Percentiles rank a stretch among this genome's conserved stretches.
Conservation (phyloP, 2,888 invertebrate species). For the Drosophila birchii region DNA sequence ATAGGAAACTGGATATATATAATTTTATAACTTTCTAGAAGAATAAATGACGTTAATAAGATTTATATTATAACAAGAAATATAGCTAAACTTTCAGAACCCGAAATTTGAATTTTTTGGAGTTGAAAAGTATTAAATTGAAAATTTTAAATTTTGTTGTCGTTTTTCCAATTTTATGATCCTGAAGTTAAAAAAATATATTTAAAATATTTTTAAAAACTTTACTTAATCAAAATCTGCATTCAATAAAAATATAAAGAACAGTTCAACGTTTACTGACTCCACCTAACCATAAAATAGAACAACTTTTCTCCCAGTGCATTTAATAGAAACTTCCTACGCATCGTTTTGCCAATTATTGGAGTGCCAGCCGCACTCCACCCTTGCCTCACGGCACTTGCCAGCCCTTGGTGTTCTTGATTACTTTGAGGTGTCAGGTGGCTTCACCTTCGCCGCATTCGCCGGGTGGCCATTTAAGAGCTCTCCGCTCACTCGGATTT, state of each 20-base stretch:
- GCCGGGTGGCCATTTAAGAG: constrained; percentile 27
- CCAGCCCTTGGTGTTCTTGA: background rate
- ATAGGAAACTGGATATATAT: background rate
- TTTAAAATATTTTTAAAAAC: too few species aligned
- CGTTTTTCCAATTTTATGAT: too few species aligned
- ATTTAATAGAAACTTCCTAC: constrained; percentile 4
- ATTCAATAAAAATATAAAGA: too few species aligned
- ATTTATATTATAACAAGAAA: too few species aligned
- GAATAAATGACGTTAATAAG: too few species aligned
- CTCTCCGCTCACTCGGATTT: constrained; percentile 19
- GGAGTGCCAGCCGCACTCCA: constrained; percentile 4
- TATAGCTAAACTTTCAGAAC: too few species aligned
- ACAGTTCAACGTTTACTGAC: background rate
- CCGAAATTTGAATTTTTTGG: too few species aligned
- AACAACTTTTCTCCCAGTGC: background rate
- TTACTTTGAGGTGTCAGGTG: constrained; percentile 33
- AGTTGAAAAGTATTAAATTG: too few species aligned
- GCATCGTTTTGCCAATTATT: constrained; percentile 7
- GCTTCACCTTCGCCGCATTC: constrained; percentile 17
- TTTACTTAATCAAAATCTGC: too few species aligned
- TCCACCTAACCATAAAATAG: background rate
- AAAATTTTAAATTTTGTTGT: too few species aligned
- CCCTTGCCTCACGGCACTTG: background rate
- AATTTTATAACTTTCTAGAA: background rate
- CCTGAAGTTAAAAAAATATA: too few species aligned